Conservation (phyloP, 2,888 invertebrate species). For the Philaethria dido region DNA sequence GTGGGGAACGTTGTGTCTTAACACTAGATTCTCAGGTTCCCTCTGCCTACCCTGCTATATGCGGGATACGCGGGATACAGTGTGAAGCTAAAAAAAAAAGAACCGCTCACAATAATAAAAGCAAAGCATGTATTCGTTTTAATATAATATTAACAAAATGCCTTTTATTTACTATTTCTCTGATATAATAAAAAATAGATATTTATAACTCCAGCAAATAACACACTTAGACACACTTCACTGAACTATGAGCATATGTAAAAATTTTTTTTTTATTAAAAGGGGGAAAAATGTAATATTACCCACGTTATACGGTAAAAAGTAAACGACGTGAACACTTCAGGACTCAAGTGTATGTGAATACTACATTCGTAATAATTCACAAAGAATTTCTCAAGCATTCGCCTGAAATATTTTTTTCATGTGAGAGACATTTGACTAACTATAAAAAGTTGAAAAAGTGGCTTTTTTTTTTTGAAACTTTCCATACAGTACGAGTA, state of each 20-base stretch:
- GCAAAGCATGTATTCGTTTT: no score
- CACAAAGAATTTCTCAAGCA: slow-evolving; percentile 1
- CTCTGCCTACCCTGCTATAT: no score
- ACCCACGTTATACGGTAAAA: slow-evolving; percentile 1
- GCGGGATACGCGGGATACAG: no score
- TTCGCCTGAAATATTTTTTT: neutral
- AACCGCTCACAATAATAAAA: no score
- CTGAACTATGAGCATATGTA: neutral
- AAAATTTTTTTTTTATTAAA: slow-evolving; percentile 5
- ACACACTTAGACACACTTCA: neutral
- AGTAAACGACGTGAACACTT: slow-evolving; percentile 1
- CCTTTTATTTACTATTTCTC: no score
- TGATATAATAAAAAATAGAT: no score
- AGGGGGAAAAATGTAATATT: neutral
- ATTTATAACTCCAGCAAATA: neutral
- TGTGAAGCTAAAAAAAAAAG: no score
- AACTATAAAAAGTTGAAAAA: neutral
- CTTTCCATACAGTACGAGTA: no score
- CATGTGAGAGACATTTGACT: neutral
- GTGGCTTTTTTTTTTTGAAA: neutral
- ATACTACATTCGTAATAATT: slow-evolving; percentile 9
- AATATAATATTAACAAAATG: no score
- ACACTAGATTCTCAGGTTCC: no score
- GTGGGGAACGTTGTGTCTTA: no score
- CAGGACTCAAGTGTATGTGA: slow-evolving; percentile 12